Evolutionary conservation across 2,888 invertebrate species (phyloP).

Genomic region (Nephrotoma guestfalica): DNA sequence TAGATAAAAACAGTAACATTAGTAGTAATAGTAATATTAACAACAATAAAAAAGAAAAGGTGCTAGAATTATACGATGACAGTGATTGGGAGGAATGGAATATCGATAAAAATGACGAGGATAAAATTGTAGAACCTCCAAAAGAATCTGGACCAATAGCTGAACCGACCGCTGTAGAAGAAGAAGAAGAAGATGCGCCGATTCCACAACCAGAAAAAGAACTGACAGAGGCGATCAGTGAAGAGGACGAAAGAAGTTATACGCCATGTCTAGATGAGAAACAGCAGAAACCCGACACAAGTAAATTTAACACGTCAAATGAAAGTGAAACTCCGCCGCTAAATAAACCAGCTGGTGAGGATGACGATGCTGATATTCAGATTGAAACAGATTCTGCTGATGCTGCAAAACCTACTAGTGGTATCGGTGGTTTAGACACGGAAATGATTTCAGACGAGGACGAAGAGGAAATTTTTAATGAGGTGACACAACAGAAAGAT

Average conservation of each 20-base stretch:
- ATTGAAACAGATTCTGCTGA: neutral
- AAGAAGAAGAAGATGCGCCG: constrained; percentile 20
- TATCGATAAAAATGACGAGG: constrained; percentile 23
- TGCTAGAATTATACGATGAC: constrained; percentile 39
- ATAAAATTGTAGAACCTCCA: constrained; percentile 6
- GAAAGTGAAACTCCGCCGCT: neutral
- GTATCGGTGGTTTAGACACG: constrained; percentile 48
- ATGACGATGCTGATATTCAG: constrained; percentile 8
- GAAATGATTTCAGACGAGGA: constrained; percentile 52
- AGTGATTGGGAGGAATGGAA: constrained; percentile 34
- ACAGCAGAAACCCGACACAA: constrained; percentile 19
- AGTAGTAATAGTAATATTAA: constrained; percentile 12
- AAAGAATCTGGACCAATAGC: neutral
- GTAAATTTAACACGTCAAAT: neutral
- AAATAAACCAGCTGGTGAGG: constrained; percentile 9
- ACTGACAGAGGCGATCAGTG: constrained; percentile 49
- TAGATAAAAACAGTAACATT: constrained; percentile 13
- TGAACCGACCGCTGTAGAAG: constrained; percentile 10
- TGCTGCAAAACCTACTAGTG: constrained; percentile 19
- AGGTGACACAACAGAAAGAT: constrained; percentile 30
- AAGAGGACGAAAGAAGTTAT: constrained; percentile 35
- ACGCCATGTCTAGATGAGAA: constrained; percentile 59
- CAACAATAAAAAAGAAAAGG: constrained; percentile 34
- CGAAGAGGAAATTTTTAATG: constrained; percentile 50
- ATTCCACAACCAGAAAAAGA: constrained; percentile 22